phyloP scores from a whole-genome alignment of 1,140 invertebrate species.

The Radopholus similis region DNA sequence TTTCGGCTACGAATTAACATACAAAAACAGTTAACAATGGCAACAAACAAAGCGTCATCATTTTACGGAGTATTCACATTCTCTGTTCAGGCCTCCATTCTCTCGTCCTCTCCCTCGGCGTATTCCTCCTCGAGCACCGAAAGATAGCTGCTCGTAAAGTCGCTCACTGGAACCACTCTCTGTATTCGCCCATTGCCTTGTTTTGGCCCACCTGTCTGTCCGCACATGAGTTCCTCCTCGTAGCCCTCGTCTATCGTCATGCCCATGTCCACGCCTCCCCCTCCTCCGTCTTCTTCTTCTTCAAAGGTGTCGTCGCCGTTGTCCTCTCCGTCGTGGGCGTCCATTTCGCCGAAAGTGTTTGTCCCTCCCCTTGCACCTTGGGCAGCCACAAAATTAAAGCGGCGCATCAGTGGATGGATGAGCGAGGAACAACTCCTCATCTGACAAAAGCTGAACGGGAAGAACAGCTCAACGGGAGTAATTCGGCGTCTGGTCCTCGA shows the following conservation, averaged over 20 bases:
- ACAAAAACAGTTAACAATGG: too few relatives aligned
- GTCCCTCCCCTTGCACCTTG: neutral
- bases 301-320: neutral
- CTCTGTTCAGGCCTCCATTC: too few relatives aligned
- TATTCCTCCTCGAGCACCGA: too few relatives aligned
- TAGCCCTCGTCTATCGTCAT: conserved; percentile 11
- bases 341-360: neutral
- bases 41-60: too few relatives aligned
- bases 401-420: conserved; percentile 5
- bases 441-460: conserved; percentile 24
- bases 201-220: neutral
- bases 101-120: too few relatives aligned
- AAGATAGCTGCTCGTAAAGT: too few relatives aligned
- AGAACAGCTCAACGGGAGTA: conserved; percentile 18
- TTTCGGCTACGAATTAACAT: too few relatives aligned
- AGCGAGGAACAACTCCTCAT: neutral
- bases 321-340: neutral
- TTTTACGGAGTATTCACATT: too few relatives aligned
- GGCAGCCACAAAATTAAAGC: neutral
- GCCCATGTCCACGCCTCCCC: neutral
- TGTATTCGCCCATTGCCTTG: too few relatives aligned
- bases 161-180: neutral
- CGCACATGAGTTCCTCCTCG: conserved; percentile 16
- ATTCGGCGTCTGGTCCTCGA: neutral
- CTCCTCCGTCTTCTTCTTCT: neutral